Percentiles rank a stretch among this genome's conserved stretches.
Evolutionary conservation across 1,140 invertebrate genomes (phyloP).

Genomic region (Olivierus martensii): DNA sequence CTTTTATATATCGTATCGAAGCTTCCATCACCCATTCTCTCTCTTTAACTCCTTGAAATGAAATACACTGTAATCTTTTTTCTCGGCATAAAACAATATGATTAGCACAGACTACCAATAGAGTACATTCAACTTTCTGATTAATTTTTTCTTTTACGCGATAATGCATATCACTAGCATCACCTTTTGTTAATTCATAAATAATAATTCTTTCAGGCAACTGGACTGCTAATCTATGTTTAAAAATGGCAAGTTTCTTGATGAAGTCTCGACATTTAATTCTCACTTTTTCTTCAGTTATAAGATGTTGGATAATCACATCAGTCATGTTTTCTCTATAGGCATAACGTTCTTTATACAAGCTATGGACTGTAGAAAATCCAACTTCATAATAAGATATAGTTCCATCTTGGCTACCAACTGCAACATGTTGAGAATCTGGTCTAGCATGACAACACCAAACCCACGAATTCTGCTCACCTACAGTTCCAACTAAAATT

Average conservation of each 20-base stretch:
- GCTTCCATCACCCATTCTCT: constrained; percentile 82
- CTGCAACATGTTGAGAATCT: constrained; percentile 52
- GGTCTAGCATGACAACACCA: constrained; percentile 69
- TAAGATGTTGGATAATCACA: constrained; percentile 92
- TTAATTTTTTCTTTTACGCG: constrained; percentile 82
- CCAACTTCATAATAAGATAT: constrained; percentile 82
- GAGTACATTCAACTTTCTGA: constrained; percentile 79
- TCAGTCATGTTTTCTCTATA: constrained; percentile 96
- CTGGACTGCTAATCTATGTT: constrained; percentile 83
- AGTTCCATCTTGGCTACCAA: constrained; percentile 92
- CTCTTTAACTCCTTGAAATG: constrained; percentile 62
- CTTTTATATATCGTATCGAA: constrained; percentile 81
- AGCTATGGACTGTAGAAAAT: constrained; percentile 86
- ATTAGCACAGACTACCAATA: constrained; percentile 71
- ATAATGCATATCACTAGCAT: constrained; percentile 76
- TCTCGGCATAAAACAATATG: constrained; percentile 76
- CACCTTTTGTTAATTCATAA: constrained; percentile 69
- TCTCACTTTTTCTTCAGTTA: constrained; percentile 82
- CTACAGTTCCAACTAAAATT: constrained; percentile 54
- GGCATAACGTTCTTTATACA: constrained; percentile 88
- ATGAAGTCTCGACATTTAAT: constrained; percentile 97
- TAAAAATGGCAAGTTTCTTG: constrained; percentile 93
- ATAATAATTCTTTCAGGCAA: constrained; percentile 85
- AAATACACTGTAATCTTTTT: constrained; percentile 64
- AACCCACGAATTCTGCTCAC: constrained; percentile 64